Percentiles rank a stretch among this genome's conserved stretches.
Evolutionary conservation across 2,888 invertebrate species (phyloP).

Genomic region (Smittia aterrima): DNA sequence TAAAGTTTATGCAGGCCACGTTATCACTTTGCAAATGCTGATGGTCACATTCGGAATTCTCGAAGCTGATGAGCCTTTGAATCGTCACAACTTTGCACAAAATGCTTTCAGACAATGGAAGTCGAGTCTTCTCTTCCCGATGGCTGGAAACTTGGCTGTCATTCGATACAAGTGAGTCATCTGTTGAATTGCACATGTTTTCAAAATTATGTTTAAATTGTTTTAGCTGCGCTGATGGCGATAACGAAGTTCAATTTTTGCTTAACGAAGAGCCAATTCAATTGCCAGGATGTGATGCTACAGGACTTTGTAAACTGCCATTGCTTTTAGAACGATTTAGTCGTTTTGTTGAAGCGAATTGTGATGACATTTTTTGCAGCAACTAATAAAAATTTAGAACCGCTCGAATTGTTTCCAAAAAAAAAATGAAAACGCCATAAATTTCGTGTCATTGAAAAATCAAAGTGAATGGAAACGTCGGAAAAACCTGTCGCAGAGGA

Average conservation of each 20-base stretch:
- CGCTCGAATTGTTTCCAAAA: too few species aligned
- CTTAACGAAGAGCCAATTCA: neutral
- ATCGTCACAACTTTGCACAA: slow-evolving; percentile 61
- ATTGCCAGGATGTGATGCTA: neutral
- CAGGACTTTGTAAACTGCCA: neutral
- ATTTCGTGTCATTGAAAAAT: neutral
- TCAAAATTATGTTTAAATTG: neutral
- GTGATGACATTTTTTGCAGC: neutral
- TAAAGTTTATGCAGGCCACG: slow-evolving; percentile 62
- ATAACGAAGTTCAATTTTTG: neutral
- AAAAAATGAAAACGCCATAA: neutral
- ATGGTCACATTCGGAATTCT: slow-evolving; percentile 60
- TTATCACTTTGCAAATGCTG: slow-evolving; percentile 58
- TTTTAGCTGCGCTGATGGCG: neutral
- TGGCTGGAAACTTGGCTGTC: slow-evolving; percentile 66
- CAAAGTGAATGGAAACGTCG: neutral
- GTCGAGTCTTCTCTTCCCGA: slow-evolving; percentile 63
- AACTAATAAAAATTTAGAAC: too few species aligned
- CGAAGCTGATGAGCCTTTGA: slow-evolving; percentile 59
- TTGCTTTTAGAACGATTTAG: neutral
- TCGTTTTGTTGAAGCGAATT: neutral
- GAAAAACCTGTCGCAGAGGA: neutral
- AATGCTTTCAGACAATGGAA: slow-evolving; percentile 60
- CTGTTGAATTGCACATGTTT: neutral
- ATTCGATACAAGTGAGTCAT: slow-evolving; percentile 66